These are phyloP conservation scores for Macrophya alboannulata DNA, from an alignment of 2,888 invertebrate genomes.

Conservation along the genomic window DNA sequence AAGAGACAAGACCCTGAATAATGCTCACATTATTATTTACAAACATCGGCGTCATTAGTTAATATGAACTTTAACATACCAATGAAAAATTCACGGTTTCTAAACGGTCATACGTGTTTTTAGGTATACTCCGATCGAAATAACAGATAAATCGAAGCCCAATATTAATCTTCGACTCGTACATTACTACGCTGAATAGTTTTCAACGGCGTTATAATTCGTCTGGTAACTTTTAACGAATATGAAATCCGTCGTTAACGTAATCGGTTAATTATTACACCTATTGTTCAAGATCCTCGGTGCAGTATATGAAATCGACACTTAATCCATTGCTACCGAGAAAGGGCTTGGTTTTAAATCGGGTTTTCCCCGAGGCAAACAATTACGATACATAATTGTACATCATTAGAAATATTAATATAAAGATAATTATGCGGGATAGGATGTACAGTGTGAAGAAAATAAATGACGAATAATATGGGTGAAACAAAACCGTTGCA, in stretches of 20 bases:
- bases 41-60: neutral
- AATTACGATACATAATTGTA: neutral
- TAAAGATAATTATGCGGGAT: neutral
- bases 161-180: neutral
- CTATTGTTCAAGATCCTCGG: neutral
- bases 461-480: neutral
- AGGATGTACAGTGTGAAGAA: too few species aligned
- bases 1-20: too few species aligned
- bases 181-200: too few species aligned
- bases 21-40: too few species aligned
- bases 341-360: neutral
- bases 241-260: neutral
- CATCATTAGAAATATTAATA: neutral
- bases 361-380: neutral
- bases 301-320: neutral
- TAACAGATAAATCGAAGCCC: neutral
- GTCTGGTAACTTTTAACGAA: too few species aligned
- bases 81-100: neutral
- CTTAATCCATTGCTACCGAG: neutral
- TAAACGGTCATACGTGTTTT: neutral
- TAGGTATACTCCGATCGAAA: neutral
- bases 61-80: neutral
- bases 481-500: slow-evolving; percentile 1
- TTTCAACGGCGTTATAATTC: too few species aligned
- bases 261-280: neutral